A percentile compares a stretch with the other conserved stretches of the same genome.
phyloP scores from a whole-genome alignment of 2,888 invertebrate species.

The Cheilosia pagana region DNA sequence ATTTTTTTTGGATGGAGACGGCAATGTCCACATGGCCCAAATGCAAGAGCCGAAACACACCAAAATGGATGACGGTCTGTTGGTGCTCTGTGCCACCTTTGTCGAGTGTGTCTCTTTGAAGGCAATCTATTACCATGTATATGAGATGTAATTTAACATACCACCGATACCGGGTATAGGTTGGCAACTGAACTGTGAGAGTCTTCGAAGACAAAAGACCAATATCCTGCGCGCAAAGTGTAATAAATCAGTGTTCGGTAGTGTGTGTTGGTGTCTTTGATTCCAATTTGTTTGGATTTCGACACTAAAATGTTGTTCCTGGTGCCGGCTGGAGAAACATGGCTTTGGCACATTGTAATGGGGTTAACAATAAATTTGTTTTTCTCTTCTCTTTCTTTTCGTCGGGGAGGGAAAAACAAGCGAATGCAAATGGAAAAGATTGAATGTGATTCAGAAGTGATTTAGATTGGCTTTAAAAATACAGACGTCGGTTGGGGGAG shows the following conservation, averaged over 20 bases:
- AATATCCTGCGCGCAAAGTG: constrained; percentile 58
- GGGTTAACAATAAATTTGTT: constrained; percentile 40
- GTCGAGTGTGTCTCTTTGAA: constrained; percentile 35
- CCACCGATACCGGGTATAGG: not conserved
- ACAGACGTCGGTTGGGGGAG: constrained; percentile 1
- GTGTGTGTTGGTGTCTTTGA: constrained; percentile 41
- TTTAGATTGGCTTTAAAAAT: constrained; percentile 29
- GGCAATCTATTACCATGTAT: constrained; percentile 52
- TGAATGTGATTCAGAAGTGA: constrained; percentile 50
- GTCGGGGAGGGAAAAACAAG: not conserved
- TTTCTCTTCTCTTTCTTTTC: not conserved
- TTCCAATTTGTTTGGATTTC: constrained; percentile 69
- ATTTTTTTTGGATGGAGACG: constrained; percentile 46
- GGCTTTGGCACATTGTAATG: constrained; percentile 49
- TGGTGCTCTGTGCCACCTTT: constrained; percentile 48
- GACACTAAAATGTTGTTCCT: constrained; percentile 59
- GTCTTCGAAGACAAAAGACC: constrained; percentile 62
- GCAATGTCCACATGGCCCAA: constrained; percentile 50
- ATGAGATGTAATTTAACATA: constrained; percentile 67
- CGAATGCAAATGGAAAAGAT: constrained; percentile 2
- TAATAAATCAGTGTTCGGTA: constrained; percentile 58
- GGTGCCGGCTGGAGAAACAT: constrained; percentile 20
- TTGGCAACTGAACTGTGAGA: constrained; percentile 35
- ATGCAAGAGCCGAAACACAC: constrained; percentile 1
- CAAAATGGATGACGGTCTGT: constrained; percentile 40